Base-by-base conservation (phyloP, 2,797 vertebrate species). In the Lycodopsis pacificus region DNA sequence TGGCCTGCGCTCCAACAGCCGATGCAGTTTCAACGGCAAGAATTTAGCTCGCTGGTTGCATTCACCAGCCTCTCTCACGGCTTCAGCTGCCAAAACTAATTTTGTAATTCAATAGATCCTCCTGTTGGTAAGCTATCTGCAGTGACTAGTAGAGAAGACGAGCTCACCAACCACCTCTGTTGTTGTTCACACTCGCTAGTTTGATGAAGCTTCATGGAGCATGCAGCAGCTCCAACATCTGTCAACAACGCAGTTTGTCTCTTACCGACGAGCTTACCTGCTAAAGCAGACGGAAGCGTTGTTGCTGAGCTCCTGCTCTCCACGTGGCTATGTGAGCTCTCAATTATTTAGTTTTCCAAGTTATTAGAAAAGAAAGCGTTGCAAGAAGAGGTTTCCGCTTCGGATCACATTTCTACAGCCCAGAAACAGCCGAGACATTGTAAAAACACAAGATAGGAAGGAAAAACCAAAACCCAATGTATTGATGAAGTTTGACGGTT, bases 201-300 rank as follows among this genome's bases (percentile, higher is more conserved):
- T 86, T 67, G 53, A 79, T 56, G 48, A 81, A 46, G 68, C 77
- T 25, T 73, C 66, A 76, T 73, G 38, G 65, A 77, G 73, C 22
- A 6, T 59, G 48, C 62, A 49, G 48, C 62, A 49, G 48, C 75
- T 68, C 32, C 22, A 76, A 83, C 83, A 83, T 87, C 82, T 91
- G 87, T 82, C 84, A 76, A 56, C 72, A 80, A 56, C 64, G 77
- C 64, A 11, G 62, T 48, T 32, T 54, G 73, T 72, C 38, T 77
- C 54, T 68, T 27, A 2, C 68, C 77, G 79, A 73, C 72, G 72
- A 76, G 54, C 77, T 58, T 56, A 71, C 48, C 59, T 64, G 51
- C 44, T 65, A 57, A 76, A 85, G 69, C 68, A 77, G 82, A 79
- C 51, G 7, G 14, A 77, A 56, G 76, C 46, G 42, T 53, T 77